Base-by-base conservation (phyloP, 2,113 vertebrate species). In the Heloderma charlesbogerti region DNA sequence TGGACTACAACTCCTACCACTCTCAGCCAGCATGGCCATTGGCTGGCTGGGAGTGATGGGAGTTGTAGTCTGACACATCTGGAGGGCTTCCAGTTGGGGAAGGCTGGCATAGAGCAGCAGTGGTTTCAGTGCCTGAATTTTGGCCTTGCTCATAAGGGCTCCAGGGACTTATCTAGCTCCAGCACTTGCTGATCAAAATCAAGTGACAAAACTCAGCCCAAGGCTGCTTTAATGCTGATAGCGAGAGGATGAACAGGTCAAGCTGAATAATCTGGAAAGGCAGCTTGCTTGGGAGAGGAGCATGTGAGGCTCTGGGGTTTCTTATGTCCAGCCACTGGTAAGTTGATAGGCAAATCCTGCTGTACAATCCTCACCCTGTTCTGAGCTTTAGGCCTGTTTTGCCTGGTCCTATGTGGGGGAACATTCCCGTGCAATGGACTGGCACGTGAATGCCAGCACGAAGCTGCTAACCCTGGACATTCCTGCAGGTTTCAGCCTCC, bases 301-400 rank as follows among this genome's bases (percentile, higher is more conserved):
- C 57, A 66, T 75, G 4, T 12, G 34, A 12, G 51, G 10, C 57
- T 75, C 31, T 48, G 54, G 13, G 12, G 10, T 63, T 89, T 75
- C 81, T 10, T n/a, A 34, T 15, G 29, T 69, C 60, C 63, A 80
- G 45, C 45, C 60, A 79, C 45, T 29, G 27, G 63, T 69, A 25
- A 37, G 10, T 67, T 63, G 51, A 22, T 27, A 78, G 72, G 3
- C 72, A 84, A 85, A 85, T 27, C 57, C 57, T 15, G 54, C 31
- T 57, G 8, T 51, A 6, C 43, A n/a, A n/a, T 69, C 37, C 43
- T 84, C 67, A 43, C 43, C 45, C 60, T 31, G 45, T n/a, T n/a
- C 63, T 8, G 4, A 27, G 40, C 29, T 51, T 66, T 51, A 0
- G 79, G n/a, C 6, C 1, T 0, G 0, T 51, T 82, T 71, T 15